Evolutionary conservation across 2,113 vertebrate species (phyloP), one percentile per base, ranked within the genome.

Genomic region (Plotosus lineatus): DNA sequence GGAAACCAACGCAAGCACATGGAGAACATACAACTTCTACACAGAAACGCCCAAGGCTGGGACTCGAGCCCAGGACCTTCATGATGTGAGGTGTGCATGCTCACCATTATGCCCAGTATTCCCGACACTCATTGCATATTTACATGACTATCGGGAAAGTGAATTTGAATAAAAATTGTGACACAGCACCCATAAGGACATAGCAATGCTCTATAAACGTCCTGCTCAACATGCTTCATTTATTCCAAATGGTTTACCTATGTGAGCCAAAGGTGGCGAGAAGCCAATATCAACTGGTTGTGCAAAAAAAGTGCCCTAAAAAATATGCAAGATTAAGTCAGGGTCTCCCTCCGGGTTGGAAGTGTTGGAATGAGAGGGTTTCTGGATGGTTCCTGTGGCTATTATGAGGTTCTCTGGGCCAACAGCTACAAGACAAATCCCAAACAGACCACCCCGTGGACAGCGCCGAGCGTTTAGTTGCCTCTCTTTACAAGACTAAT

Each of bases 261-360:
- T 89, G 88, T 81, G 89, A 82, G 86, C 90, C 88, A 86, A 89
- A 88, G 85, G 86, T 86, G 88, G 86, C 86, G 88, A 87, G 75
- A 28, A 80, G 79, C 78, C 75, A 85, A 65, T 23, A 50, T 72
- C 19, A 19, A 85, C 50, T 31, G 17, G 66, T 21, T 44, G 48
- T 75, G 53, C 75, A 72, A 33, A 84, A 58, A 85, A 55, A 26
- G 15, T 71, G 74, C 84, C 72, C 55, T 73, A 28, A 88, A 75
- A 68, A 79, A 44, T 86, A 80, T 81, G 61, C 73, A 46, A 28
- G 60, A 55, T 14, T 77, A 65, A 73, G 65, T 72, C 63, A 14
- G 75, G 81, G 36, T 33, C 72, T 81, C 75, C 78, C 58, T 65
- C 69, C 4, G 31, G 76, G n/a, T n/a, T n/a, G n/a, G 48, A 63